Evolutionary conservation across 1,140 invertebrate species (phyloP).

Genomic region (Nylanderia fulva): DNA sequence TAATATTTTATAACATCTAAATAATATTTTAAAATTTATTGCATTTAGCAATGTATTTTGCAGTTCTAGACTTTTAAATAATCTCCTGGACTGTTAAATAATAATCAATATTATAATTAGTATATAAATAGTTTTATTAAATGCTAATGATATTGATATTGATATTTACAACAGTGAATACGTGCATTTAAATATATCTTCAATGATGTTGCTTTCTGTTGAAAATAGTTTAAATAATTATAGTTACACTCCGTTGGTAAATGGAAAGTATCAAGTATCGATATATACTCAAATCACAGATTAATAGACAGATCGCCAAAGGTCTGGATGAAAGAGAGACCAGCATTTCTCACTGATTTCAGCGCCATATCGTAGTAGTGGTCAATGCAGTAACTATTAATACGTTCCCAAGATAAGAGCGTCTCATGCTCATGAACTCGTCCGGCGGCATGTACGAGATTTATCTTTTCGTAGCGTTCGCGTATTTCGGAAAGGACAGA

Average conservation of each 20-base stretch:
- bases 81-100: not conserved
- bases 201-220: not conserved
- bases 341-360: too few relatives aligned
- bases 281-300: too few relatives aligned
- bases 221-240: not conserved
- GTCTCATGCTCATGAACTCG: too few relatives aligned
- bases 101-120: not conserved
- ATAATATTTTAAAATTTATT: not conserved
- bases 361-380: too few relatives aligned
- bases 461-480: too few relatives aligned
- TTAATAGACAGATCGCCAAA: too few relatives aligned
- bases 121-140: not conserved
- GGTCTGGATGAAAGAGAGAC: too few relatives aligned
- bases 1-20: not conserved
- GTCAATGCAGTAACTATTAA: too few relatives aligned
- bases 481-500: too few relatives aligned
- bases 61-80: too few relatives aligned
- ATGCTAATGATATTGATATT: not conserved
- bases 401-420: too few relatives aligned
- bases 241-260: constrained; percentile 4
- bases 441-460: too few relatives aligned
- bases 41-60: not conserved
- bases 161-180: constrained; percentile 1
- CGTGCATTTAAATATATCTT: not conserved
- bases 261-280: not conserved